These are phyloP conservation scores for Eledone cirrhosa DNA, from an alignment of 2,888 invertebrate species.

Conservation along the genomic window DNA sequence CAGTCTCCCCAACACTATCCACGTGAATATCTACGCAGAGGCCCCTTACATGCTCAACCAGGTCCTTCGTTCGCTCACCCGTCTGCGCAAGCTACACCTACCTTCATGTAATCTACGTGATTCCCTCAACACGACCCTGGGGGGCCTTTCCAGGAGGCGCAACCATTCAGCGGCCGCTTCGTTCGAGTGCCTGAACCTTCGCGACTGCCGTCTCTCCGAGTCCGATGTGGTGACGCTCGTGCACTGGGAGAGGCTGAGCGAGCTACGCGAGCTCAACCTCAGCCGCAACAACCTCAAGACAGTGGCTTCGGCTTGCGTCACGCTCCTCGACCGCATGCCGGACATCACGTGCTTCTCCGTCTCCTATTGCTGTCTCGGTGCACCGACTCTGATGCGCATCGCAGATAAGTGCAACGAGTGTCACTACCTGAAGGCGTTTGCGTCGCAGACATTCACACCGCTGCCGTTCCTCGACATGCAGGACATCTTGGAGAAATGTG, in stretches of 20 bases:
- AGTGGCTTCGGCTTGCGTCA: constrained; percentile 37
- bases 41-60: constrained; percentile 41
- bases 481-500: constrained; percentile 44
- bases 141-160: constrained; percentile 7
- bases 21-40: constrained; percentile 40
- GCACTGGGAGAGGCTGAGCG: constrained; percentile 44
- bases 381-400: constrained; percentile 44
- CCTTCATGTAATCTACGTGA: constrained; percentile 53
- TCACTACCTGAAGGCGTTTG: constrained; percentile 46
- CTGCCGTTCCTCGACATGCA: constrained; percentile 44
- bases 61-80: constrained; percentile 38
- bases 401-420: constrained; percentile 45
- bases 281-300: constrained; percentile 54
- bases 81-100: constrained; percentile 48
- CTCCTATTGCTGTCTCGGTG: constrained; percentile 49
- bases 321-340: constrained; percentile 39
- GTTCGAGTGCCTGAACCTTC: constrained; percentile 49
- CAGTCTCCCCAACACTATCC: constrained; percentile 54
- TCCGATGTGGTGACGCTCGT: constrained; percentile 47
- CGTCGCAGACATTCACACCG: constrained; percentile 56
- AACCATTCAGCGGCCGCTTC: constrained; percentile 32
- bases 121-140: constrained; percentile 41
- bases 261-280: constrained; percentile 53
- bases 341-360: constrained; percentile 48
- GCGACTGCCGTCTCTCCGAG: constrained; percentile 53